Conservation (phyloP, 2,888 invertebrate genomes). For the Torymus tubicola region DNA sequence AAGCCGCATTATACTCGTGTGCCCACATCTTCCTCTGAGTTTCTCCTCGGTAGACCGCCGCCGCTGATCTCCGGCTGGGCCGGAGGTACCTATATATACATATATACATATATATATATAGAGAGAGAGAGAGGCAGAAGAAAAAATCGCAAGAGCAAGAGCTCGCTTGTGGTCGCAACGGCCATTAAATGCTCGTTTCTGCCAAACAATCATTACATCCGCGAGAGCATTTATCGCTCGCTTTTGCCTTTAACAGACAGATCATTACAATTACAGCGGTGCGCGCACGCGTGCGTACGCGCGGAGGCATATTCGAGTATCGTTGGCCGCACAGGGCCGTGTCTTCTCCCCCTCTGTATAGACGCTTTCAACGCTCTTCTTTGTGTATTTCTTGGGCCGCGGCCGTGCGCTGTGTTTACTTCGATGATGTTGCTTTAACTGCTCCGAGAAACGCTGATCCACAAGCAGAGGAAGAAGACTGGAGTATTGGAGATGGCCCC, state of each 20-base stretch:
- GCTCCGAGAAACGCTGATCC: slow-evolving; percentile 28
- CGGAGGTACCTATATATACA: not conserved
- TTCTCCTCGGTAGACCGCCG: too few relatives aligned
- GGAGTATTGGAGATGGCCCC: not conserved
- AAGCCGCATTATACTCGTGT: not conserved
- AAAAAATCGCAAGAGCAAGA: slow-evolving; percentile 29
- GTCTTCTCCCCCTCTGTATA: slow-evolving; percentile 2
- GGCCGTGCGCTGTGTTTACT: slow-evolving; percentile 40
- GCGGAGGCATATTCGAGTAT: slow-evolving; percentile 43
- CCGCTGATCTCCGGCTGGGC: too few relatives aligned
- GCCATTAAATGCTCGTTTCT: slow-evolving; percentile 63
- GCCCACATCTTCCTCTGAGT: not conserved
- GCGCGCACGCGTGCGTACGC: slow-evolving; percentile 29
- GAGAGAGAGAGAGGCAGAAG: not conserved
- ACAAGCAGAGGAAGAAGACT: slow-evolving; percentile 3
- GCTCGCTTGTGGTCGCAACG: slow-evolving; percentile 16
- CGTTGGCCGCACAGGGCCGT: slow-evolving; percentile 8
- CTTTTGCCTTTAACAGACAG: slow-evolving; percentile 49
- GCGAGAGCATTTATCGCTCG: slow-evolving; percentile 56
- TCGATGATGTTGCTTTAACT: slow-evolving; percentile 50
- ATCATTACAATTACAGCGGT: slow-evolving; percentile 54
- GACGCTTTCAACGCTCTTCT: not conserved
- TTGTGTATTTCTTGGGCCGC: not conserved
- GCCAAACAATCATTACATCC: slow-evolving; percentile 62
- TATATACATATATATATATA: too few relatives aligned